These are phyloP conservation scores for Oryctolagus cuniculus DNA, from an alignment of 2,113 vertebrate genomes.

Conservation along the genomic window mOryCun1.1 NC_091441.1:26114001-26114500, in stretches of 20 bases:
- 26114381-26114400: conserved; percentile 61
- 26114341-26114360: conserved; percentile 58
- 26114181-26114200: neutral
- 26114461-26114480: conserved; percentile 62
- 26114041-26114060: neutral
- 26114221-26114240: conserved; percentile 46
- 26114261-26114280: conserved; percentile 45
- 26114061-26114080: neutral
- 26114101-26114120: neutral
- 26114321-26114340: conserved; percentile 39
- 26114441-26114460: conserved; percentile 1
- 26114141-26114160: neutral
- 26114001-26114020: neutral
- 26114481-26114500: conserved; percentile 56
- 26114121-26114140: neutral
- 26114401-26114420: conserved; percentile 47
- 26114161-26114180: neutral
- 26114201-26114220: conserved; percentile 1
- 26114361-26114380: neutral
- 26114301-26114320: conserved; percentile 57
- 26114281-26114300: conserved; percentile 23
- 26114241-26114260: neutral
- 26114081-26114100: neutral
- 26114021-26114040: neutral
- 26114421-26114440: conserved; percentile 53